A percentile compares a stretch with the other conserved stretches of the same genome.
These are phyloP conservation scores for Patella ulyssiponensis DNA, from an alignment of 2,888 invertebrate species.

Conservation along the genomic window DNA sequence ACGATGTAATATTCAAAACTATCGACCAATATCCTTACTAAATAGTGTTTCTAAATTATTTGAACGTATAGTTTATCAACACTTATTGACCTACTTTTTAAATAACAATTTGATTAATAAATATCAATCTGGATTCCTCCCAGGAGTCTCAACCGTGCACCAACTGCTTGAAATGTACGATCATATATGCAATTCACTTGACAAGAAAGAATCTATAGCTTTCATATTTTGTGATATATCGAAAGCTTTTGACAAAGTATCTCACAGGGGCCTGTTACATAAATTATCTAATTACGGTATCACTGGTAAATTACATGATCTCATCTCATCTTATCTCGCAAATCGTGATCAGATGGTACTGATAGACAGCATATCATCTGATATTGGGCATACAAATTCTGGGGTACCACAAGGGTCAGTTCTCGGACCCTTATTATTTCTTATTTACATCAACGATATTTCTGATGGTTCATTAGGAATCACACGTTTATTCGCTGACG, in stretches of 20 bases:
- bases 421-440: not conserved
- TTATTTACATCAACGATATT: conserved; percentile 8
- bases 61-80: conserved; percentile 41
- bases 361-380: not conserved
- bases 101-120: conserved; percentile 40
- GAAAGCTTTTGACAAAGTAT: conserved; percentile 21
- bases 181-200: conserved; percentile 29
- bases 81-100: too few species aligned
- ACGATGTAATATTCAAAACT: conserved; percentile 33
- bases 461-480: not conserved
- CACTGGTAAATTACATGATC: not conserved
- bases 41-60: conserved; percentile 35
- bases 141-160: conserved; percentile 36
- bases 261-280: conserved; percentile 13
- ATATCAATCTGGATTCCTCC: conserved; percentile 41
- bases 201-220: conserved; percentile 36
- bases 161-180: conserved; percentile 39
- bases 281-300: conserved; percentile 19
- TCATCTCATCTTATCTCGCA: not conserved
- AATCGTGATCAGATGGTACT: not conserved
- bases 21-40: conserved; percentile 41
- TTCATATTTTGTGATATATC: conserved; percentile 39
- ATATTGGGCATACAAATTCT: not conserved
- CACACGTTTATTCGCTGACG: not conserved
- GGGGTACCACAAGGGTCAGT: not conserved